phyloP scores from a whole-genome alignment of 2,113 vertebrate species.

The Setophaga coronata region DNA sequence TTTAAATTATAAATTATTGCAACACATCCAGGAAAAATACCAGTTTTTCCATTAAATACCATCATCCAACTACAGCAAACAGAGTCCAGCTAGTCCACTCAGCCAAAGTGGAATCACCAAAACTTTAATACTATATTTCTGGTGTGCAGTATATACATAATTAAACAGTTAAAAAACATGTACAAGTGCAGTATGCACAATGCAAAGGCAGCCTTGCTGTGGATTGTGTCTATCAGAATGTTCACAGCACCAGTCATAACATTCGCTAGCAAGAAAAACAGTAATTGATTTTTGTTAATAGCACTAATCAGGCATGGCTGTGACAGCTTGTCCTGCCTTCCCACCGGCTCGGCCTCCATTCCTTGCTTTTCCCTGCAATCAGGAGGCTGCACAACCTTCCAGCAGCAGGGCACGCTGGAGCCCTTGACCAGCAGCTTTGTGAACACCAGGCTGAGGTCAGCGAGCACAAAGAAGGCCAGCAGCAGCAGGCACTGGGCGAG shows the following conservation, averaged over 20 bases:
- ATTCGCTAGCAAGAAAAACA: constrained; percentile 91
- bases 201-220: constrained; percentile 67
- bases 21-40: neutral
- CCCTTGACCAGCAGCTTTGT: constrained; percentile 78
- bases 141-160: constrained; percentile 80
- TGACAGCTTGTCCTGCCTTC: neutral
- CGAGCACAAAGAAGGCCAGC: constrained; percentile 71
- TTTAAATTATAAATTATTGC: neutral
- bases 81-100: neutral
- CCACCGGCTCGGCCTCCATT: neutral
- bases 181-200: constrained; percentile 82
- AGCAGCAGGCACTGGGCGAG: constrained; percentile 83
- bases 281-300: constrained; percentile 89
- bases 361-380: neutral
- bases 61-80: neutral
- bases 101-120: constrained; percentile 74
- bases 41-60: neutral
- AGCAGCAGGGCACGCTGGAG: constrained; percentile 78
- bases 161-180: constrained; percentile 87
- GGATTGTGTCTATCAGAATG: constrained; percentile 83
- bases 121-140: constrained; percentile 86
- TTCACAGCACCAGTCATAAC: constrained; percentile 90
- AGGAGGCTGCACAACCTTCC: constrained; percentile 58
- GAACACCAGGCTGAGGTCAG: constrained; percentile 82
- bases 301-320: constrained; percentile 84